phyloP scores from a whole-genome alignment of 2,113 vertebrate genomes.

The Anas platyrhynchos region DNA sequence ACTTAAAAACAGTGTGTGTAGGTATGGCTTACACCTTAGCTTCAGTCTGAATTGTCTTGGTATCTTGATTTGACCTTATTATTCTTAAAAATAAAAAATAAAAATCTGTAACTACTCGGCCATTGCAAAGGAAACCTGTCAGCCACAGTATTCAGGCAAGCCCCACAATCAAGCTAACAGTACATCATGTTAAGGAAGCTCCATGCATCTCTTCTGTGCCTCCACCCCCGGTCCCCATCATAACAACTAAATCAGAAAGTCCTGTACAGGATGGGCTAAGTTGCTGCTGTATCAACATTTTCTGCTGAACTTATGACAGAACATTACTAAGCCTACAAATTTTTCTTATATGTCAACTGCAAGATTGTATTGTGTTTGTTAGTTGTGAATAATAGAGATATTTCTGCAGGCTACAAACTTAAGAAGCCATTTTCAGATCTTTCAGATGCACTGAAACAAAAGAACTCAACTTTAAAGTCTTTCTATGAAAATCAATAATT shows the following conservation, averaged over 20 bases:
- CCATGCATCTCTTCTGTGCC: background rate
- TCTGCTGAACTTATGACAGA: rapidly evolving
- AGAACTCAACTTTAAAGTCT: background rate
- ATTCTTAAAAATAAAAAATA: background rate
- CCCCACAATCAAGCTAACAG: background rate
- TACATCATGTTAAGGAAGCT: background rate
- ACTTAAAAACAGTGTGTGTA: background rate
- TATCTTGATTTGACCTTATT: conserved; percentile 19
- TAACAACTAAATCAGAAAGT: background rate
- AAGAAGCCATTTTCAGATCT: background rate
- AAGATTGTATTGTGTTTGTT: background rate
- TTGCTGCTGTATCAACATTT: background rate
- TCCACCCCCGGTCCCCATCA: rapidly evolving
- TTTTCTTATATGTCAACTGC: rapidly evolving
- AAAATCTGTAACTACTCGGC: conserved; percentile 2
- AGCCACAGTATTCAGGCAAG: background rate
- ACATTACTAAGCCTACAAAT: rapidly evolving
- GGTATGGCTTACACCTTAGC: background rate
- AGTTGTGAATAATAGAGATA: background rate
- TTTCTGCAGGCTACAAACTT: background rate
- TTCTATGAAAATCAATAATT: background rate
- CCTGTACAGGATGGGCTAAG: background rate
- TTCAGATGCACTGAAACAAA: background rate
- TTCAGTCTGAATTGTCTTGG: conserved; percentile 26
- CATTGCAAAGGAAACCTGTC: background rate